Conservation (phyloP, 2,113 vertebrate species). For the Heterotis niloticus region DNA sequence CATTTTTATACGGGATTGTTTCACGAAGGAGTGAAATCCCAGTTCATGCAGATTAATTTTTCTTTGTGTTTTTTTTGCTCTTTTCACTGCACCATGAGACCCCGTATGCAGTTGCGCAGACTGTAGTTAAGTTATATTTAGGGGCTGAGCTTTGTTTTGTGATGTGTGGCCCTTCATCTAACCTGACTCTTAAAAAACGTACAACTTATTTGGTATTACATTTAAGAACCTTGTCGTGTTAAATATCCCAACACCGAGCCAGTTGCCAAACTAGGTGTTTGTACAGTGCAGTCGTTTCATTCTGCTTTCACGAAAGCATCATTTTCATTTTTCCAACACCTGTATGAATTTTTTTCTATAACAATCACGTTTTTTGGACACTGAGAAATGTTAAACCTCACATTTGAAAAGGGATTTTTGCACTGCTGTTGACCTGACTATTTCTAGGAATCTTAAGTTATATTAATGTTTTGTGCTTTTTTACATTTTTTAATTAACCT, state of each 20-base stretch:
- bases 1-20: no score
- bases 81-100: not conserved
- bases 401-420: not conserved
- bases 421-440: not conserved
- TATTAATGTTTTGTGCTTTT: not conserved
- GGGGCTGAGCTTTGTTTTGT: not conserved
- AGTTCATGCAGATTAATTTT: not conserved
- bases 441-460: constrained; percentile 13
- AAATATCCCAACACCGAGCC: no score
- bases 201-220: not conserved
- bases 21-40: no score
- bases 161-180: not conserved
- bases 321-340: no score
- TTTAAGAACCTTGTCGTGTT: not conserved
- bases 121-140: not conserved
- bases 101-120: not conserved
- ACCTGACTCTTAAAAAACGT: not conserved
- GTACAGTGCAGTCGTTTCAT: no score
- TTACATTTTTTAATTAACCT: not conserved
- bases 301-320: no score
- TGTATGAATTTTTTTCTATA: no score
- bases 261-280: no score
- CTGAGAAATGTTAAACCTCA: no score
- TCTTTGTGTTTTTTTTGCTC: not conserved
- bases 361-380: no score